A percentile compares a stretch with the other conserved stretches of the same genome.
These are phyloP conservation scores for Momotus momota DNA, from an alignment of 2,797 vertebrate genomes.

Conservation along the genomic window DNA sequence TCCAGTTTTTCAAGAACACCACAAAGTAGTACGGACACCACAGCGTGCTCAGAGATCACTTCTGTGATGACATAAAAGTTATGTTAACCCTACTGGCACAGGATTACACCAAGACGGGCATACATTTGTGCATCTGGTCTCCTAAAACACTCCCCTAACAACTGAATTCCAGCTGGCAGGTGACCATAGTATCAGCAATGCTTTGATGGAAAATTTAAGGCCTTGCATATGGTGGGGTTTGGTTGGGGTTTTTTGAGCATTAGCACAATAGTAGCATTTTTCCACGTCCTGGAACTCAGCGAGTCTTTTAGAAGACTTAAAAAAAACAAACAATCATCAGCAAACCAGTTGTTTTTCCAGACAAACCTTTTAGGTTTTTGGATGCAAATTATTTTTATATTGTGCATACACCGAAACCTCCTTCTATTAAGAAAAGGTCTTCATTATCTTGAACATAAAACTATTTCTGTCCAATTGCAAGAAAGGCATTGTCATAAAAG, in stretches of 20 bases:
- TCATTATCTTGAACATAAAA: accelerated
- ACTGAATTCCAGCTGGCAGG: neutral
- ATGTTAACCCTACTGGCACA: neutral
- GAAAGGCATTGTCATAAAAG: neutral
- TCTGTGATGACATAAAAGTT: neutral
- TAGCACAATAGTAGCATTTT: neutral
- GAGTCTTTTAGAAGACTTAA: neutral
- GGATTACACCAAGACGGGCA: neutral
- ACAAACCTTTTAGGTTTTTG: neutral
- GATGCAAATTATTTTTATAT: neutral
- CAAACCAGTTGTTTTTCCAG: neutral
- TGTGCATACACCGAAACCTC: neutral
- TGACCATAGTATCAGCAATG: neutral
- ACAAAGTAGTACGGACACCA: neutral
- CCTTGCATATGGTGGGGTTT: neutral
- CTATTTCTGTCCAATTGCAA: neutral
- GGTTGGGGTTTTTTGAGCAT: accelerated
- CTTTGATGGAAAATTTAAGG: neutral
- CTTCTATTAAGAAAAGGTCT: neutral
- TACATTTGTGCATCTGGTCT: neutral
- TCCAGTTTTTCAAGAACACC: neutral
- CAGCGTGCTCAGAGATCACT: neutral
- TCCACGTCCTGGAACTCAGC: neutral
- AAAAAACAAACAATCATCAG: neutral
- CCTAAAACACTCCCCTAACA: neutral